These are phyloP conservation scores for Sebastes hopkinsi DNA, from an alignment of 2,797 vertebrate species.

Conservation along the genomic window DNA sequence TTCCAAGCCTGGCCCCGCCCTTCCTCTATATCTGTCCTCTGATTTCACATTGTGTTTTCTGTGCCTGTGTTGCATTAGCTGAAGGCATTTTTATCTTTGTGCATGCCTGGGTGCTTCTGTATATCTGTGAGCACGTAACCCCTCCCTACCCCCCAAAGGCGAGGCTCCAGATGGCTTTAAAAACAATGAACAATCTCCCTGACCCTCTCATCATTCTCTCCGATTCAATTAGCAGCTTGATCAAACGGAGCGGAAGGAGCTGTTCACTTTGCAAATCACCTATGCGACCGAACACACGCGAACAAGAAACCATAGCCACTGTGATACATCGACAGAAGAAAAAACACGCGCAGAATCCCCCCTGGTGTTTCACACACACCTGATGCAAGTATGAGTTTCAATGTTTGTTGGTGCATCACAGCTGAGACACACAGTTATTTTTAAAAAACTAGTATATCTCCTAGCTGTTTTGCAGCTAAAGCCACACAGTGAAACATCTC, in stretches of 20 bases:
- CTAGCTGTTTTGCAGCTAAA: constrained; percentile 8
- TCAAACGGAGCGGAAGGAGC: constrained; percentile 51
- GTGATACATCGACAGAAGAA: neutral
- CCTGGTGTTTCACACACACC: neutral
- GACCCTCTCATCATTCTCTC: constrained; percentile 59
- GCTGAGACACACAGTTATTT: constrained; percentile 14
- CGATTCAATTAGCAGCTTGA: constrained; percentile 66
- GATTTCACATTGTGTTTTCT: constrained; percentile 17
- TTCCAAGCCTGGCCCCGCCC: neutral
- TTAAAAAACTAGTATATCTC: constrained; percentile 11
- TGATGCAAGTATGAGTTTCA: neutral
- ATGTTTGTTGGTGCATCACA: constrained; percentile 10
- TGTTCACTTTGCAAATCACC: constrained; percentile 30
- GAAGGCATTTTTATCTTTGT: constrained; percentile 36
- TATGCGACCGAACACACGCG: neutral
- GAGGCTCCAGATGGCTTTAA: constrained; percentile 65
- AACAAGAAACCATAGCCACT: neutral
- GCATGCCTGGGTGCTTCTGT: constrained; percentile 27
- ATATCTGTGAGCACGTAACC: constrained; percentile 18
- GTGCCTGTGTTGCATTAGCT: constrained; percentile 22
- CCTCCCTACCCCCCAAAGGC: constrained; percentile 1
- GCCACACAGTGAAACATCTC: constrained; percentile 26
- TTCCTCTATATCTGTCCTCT: neutral
- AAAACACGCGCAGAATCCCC: neutral
- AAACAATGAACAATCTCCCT: constrained; percentile 66